These are phyloP conservation scores for Etheostoma spectabile DNA, from an alignment of 2,113 vertebrate species.

Conservation along the genomic window DNA sequence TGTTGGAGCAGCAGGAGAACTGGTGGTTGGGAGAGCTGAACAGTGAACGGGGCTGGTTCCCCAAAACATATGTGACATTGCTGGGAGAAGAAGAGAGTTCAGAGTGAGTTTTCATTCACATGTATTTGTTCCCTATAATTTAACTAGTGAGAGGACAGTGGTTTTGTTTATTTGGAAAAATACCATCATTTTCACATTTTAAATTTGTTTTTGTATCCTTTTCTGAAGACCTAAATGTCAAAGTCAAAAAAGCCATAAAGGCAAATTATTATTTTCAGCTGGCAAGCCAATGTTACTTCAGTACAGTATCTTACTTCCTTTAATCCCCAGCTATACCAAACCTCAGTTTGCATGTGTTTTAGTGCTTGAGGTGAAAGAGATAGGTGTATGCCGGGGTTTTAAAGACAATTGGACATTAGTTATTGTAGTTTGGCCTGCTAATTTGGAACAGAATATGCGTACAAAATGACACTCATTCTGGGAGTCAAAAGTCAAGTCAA, in stretches of 20 bases:
- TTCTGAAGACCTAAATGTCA: not conserved
- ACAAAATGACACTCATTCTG: not conserved
- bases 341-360: not conserved
- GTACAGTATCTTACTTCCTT: not conserved
- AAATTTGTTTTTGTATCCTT: not conserved
- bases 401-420: not conserved
- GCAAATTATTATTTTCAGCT: not conserved
- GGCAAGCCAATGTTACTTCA: not conserved
- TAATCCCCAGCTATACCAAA: not conserved
- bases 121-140: not conserved
- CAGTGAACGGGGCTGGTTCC: constrained; percentile 94
- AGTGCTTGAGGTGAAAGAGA: not conserved
- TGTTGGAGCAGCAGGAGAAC: constrained; percentile 97
- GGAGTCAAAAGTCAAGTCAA: not conserved
- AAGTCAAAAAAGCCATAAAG: not conserved
- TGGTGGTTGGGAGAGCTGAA: constrained; percentile 97
- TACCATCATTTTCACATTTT: not conserved
- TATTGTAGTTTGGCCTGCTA: not conserved
- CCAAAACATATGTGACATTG: constrained; percentile 92
- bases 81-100: constrained; percentile 81
- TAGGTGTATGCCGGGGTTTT: not conserved
- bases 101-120: constrained; percentile 71
- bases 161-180: not conserved
- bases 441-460: not conserved
- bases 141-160: not conserved